These are phyloP conservation scores for Palaemon carinicauda DNA, from an alignment of 1,140 invertebrate genomes.

Conservation along the genomic window DNA sequence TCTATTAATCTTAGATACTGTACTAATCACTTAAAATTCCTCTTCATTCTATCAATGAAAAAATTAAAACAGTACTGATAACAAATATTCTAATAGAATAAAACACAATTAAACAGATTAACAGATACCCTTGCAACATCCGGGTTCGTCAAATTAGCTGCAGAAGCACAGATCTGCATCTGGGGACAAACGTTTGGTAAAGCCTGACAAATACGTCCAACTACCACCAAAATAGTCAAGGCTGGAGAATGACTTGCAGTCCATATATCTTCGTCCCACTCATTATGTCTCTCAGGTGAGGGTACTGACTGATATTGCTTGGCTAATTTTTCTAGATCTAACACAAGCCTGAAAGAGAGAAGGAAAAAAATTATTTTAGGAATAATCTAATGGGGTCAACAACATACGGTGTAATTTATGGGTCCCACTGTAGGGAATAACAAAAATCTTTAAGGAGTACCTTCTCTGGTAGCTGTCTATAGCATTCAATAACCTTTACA, in stretches of 20 bases:
- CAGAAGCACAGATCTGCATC: conserved; percentile 63
- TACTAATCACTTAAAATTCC: too few relatives aligned
- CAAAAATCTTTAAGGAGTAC: too few relatives aligned
- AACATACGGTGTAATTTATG: too few relatives aligned
- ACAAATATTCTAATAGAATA: not conserved
- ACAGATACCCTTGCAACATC: conserved; percentile 39
- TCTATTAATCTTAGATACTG: too few relatives aligned
- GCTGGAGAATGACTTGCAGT: not conserved
- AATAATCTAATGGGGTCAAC: too few relatives aligned
- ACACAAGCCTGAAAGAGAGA: conserved; percentile 3
- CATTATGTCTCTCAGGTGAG: not conserved
- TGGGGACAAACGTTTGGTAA: conserved; percentile 64
- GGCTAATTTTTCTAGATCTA: conserved; percentile 13
- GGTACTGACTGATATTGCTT: not conserved
- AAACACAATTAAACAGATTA: not conserved
- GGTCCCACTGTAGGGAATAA: too few relatives aligned
- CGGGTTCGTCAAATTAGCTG: conserved; percentile 40
- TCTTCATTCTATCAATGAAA: too few relatives aligned
- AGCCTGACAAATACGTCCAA: conserved; percentile 63
- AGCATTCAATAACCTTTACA: too few relatives aligned
- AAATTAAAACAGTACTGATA: too few relatives aligned
- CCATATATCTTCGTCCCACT: conserved; percentile 4
- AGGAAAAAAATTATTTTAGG: too few relatives aligned
- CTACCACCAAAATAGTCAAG: conserved; percentile 59
- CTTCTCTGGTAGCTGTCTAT: too few relatives aligned